Percentiles rank a stretch among this genome's conserved stretches.
Conservation (phyloP, 2,888 invertebrate genomes). For the Aspidiotus destructor region DNA sequence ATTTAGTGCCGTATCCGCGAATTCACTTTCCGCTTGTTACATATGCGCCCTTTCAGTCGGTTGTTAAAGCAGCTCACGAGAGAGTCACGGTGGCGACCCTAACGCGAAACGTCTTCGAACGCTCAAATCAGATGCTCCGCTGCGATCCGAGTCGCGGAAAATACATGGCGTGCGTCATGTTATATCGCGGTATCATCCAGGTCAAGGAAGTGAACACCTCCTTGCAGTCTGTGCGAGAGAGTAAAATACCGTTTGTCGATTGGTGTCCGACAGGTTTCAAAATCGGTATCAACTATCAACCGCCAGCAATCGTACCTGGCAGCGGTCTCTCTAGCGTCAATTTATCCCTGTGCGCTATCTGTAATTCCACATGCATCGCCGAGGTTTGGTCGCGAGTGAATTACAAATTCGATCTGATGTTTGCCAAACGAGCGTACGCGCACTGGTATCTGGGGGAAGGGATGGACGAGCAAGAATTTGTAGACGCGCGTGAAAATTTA, state of each 20-base stretch:
- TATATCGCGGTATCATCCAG: conserved; percentile 18
- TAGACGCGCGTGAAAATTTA: conserved; percentile 17
- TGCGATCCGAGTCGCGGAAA: conserved; percentile 17
- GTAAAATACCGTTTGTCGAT: conserved; percentile 14
- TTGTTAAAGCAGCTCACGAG: background rate
- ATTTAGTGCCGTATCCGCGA: conserved; percentile 9
- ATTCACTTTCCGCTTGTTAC: background rate
- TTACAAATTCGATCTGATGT: conserved; percentile 25
- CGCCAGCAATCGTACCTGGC: conserved; percentile 3
- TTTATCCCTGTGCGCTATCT: conserved; percentile 13
- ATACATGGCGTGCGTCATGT: conserved; percentile 15
- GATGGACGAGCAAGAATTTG: conserved; percentile 21
- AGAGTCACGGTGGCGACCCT: background rate
- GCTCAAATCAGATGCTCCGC: conserved; percentile 13
- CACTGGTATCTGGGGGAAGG: conserved; percentile 22
- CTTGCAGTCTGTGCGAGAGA: background rate
- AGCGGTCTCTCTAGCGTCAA: conserved; percentile 10
- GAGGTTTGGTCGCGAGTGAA: conserved; percentile 21
- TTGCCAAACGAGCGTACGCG: conserved; percentile 15
- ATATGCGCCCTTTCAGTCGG: background rate
- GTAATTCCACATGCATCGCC: conserved; percentile 15
- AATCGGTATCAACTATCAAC: conserved; percentile 18
- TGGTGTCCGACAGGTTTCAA: conserved; percentile 24
- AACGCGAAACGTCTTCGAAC: background rate
- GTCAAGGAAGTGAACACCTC: conserved; percentile 10